Conservation (phyloP, 2,797 vertebrate species). For the Siniperca obscura region DNA sequence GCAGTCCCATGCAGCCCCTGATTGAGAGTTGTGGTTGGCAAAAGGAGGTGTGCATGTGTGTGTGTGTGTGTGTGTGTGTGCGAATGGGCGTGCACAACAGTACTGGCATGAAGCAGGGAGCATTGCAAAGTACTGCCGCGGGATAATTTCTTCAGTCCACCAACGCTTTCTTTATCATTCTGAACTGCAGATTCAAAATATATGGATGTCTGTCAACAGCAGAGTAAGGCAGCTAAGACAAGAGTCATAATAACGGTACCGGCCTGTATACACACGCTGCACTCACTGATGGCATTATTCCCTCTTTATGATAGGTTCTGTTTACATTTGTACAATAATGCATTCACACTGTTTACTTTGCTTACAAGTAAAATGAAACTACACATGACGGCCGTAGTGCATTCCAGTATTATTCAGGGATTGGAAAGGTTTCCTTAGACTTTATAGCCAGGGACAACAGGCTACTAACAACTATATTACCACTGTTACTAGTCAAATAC, state of each 20-base stretch:
- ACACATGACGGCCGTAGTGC: not conserved
- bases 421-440: not conserved
- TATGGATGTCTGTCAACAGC: slow-evolving; percentile 45
- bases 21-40: slow-evolving; percentile 61
- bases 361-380: not conserved
- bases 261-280: slow-evolving; percentile 11
- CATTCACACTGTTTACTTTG: slow-evolving; percentile 30
- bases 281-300: slow-evolving; percentile 20
- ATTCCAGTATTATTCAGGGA: slow-evolving; percentile 14
- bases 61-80: slow-evolving; percentile 6
- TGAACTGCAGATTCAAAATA: slow-evolving; percentile 41
- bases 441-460: not conserved
- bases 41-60: slow-evolving; percentile 32
- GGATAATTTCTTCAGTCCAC: slow-evolving; percentile 47
- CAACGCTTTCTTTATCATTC: slow-evolving; percentile 45
- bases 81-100: not conserved
- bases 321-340: slow-evolving; percentile 17
- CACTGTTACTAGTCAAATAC: not conserved
- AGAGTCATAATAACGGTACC: slow-evolving; percentile 27
- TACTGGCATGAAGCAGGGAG: slow-evolving; percentile 18
- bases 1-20: slow-evolving; percentile 62
- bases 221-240: not conserved
- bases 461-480: not conserved
- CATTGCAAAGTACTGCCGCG: slow-evolving; percentile 23
- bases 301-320: slow-evolving; percentile 38